phyloP scores from a whole-genome alignment of 2,888 invertebrate genomes.

The Hypena proboscidalis region DNA sequence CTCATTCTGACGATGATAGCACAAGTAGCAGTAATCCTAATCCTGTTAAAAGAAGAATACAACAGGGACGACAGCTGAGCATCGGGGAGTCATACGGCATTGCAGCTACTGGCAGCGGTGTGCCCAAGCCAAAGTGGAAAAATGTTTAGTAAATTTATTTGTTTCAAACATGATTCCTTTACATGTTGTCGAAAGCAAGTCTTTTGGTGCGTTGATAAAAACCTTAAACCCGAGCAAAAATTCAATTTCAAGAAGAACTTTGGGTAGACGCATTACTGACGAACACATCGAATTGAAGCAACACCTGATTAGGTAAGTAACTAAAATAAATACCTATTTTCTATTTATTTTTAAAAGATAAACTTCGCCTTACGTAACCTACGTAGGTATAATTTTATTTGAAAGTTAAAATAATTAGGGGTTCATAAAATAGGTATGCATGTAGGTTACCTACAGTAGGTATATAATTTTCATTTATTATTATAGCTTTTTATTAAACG shows the following conservation, averaged over 20 bases:
- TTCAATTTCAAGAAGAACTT: slow-evolving; percentile 21
- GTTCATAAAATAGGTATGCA: no score
- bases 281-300: slow-evolving; percentile 23
- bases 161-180: slow-evolving; percentile 35
- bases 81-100: slow-evolving; percentile 34
- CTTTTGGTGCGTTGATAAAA: slow-evolving; percentile 34
- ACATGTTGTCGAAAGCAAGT: slow-evolving; percentile 33
- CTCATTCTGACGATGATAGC: slow-evolving; percentile 18
- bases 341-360: slow-evolving; percentile 14
- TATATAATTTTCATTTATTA: slow-evolving; percentile 11
- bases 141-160: slow-evolving; percentile 12
- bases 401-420: no score
- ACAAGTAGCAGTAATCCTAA: slow-evolving; percentile 26
- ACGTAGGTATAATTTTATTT: no score
- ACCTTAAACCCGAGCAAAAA: slow-evolving; percentile 33
- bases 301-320: slow-evolving; percentile 17
- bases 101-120: slow-evolving; percentile 40
- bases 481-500: background rate
- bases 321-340: no score
- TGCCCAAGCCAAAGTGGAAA: slow-evolving; percentile 28
- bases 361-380: slow-evolving; percentile 8
- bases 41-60: slow-evolving; percentile 23
- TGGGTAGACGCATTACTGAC: slow-evolving; percentile 17
- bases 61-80: slow-evolving; percentile 20
- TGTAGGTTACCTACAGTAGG: no score